Conservation (phyloP, 1,140 invertebrate genomes). For the Diabrotica undecimpunctata region DNA sequence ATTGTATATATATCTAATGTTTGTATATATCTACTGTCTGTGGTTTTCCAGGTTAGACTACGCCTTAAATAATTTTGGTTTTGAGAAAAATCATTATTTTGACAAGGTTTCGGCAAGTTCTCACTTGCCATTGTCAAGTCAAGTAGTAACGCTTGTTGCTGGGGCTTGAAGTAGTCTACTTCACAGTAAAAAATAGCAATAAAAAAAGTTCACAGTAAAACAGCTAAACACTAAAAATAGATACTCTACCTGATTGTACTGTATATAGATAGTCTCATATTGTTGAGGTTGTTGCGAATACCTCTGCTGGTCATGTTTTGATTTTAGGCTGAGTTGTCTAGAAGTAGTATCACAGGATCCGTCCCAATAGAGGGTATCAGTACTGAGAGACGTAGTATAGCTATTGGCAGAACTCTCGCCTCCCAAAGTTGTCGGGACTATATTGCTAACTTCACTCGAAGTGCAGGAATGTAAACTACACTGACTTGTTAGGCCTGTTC, state of each 20-base stretch:
- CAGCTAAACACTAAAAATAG: background rate
- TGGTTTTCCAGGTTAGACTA: too few relatives aligned
- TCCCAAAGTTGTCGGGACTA: constrained; percentile 54
- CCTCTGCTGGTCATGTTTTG: constrained; percentile 43
- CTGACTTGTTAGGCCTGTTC: constrained; percentile 64
- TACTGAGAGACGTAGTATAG: constrained; percentile 78
- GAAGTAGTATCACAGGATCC: constrained; percentile 50
- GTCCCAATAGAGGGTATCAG: constrained; percentile 81
- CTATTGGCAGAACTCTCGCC: constrained; percentile 66
- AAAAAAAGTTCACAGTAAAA: too few relatives aligned
- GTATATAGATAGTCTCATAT: constrained; percentile 51
- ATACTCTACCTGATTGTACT: constrained; percentile 47
- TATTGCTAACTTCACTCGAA: constrained; percentile 64
- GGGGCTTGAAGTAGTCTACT: too few relatives aligned
- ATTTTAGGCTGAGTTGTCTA: constrained; percentile 45
- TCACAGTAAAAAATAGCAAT: too few relatives aligned
- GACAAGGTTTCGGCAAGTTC: too few relatives aligned
- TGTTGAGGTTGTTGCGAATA: constrained; percentile 46
- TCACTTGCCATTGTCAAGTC: too few relatives aligned
- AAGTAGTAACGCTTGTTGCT: too few relatives aligned
- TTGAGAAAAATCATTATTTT: too few relatives aligned
- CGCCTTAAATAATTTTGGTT: too few relatives aligned
- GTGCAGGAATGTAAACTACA: constrained; percentile 78
- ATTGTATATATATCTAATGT: too few relatives aligned
- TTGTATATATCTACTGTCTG: too few relatives aligned